Conservation (phyloP, 2,888 invertebrate genomes). For the Subacronicta megacephala region DNA sequence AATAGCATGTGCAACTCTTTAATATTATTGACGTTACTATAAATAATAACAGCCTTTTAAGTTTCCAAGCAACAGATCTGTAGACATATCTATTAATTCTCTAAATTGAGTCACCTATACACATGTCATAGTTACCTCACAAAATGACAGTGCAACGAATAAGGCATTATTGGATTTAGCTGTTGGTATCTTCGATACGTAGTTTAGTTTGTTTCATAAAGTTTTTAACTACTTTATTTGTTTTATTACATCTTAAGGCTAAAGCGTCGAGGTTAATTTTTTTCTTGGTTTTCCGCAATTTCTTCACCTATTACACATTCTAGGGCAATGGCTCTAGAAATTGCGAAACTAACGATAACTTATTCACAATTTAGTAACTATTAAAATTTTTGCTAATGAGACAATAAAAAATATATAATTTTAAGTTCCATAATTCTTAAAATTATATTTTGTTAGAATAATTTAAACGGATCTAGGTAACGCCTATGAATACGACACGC, state of each 20-base stretch:
- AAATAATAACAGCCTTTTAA: slow-evolving; percentile 35
- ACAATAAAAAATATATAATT: too few species aligned
- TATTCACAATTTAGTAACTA: too few species aligned
- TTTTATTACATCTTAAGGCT: too few species aligned
- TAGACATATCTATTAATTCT: slow-evolving; percentile 28
- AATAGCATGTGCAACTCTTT: slow-evolving; percentile 31
- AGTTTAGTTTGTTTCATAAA: not conserved
- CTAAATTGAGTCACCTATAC: slow-evolving; percentile 13
- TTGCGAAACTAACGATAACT: too few species aligned
- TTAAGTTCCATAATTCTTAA: too few species aligned
- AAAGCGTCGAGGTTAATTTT: too few species aligned
- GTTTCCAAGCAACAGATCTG: slow-evolving; percentile 16
- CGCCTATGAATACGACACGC: slow-evolving; percentile 46
- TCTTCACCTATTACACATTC: too few species aligned
- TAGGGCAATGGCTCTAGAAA: too few species aligned
- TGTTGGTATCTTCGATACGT: not conserved
- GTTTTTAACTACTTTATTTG: too few species aligned
- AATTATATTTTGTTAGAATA: too few species aligned
- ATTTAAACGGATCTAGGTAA: not conserved
- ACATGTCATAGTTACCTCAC: slow-evolving; percentile 10
- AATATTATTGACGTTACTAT: slow-evolving; percentile 24
- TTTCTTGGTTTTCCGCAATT: too few species aligned
- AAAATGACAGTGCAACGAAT: not conserved
- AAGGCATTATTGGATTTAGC: slow-evolving; percentile 4
- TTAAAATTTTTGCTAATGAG: too few species aligned